These are phyloP conservation scores for Yponomeuta plumbellus DNA, from an alignment of 2,888 invertebrate species.

Conservation along the genomic window DNA sequence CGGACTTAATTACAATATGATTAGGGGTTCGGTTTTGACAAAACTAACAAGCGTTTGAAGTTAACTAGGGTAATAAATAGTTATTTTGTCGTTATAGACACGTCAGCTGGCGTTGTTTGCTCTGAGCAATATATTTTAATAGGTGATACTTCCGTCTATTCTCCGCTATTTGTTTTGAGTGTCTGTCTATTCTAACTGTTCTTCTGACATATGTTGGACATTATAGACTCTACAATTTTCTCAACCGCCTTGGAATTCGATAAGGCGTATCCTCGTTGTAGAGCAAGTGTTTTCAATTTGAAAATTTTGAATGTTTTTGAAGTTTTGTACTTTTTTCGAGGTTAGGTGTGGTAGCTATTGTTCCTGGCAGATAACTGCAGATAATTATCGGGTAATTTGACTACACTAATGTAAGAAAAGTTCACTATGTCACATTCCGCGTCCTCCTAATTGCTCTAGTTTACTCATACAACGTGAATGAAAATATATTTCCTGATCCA, in stretches of 20 bases:
- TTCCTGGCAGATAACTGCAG: too few species aligned
- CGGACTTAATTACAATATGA: constrained; percentile 69
- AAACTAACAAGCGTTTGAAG: constrained; percentile 68
- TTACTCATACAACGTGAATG: too few species aligned
- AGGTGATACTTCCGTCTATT: constrained; percentile 42
- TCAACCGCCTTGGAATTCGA: background rate
- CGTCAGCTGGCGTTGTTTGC: constrained; percentile 43
- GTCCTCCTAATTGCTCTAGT: too few species aligned
- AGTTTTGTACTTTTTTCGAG: too few species aligned
- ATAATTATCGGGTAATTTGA: too few species aligned
- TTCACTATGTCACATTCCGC: too few species aligned
- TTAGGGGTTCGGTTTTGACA: constrained; percentile 63
- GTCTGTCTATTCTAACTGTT: constrained; percentile 21
- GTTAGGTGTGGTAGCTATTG: too few species aligned
- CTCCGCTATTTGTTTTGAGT: constrained; percentile 41
- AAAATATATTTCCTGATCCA: too few species aligned
- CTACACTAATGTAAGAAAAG: too few species aligned
- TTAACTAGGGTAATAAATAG: constrained; percentile 70
- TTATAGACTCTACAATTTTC: background rate
- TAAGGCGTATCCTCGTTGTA: too few species aligned
- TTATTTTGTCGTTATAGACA: constrained; percentile 61
- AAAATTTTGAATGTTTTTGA: too few species aligned
- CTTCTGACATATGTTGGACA: constrained; percentile 49
- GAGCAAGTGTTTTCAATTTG: too few species aligned
- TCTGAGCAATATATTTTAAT: constrained; percentile 17